Evolutionary conservation across 2,113 vertebrate species (phyloP).

Genomic region (Peromyscus leucopus): DNA sequence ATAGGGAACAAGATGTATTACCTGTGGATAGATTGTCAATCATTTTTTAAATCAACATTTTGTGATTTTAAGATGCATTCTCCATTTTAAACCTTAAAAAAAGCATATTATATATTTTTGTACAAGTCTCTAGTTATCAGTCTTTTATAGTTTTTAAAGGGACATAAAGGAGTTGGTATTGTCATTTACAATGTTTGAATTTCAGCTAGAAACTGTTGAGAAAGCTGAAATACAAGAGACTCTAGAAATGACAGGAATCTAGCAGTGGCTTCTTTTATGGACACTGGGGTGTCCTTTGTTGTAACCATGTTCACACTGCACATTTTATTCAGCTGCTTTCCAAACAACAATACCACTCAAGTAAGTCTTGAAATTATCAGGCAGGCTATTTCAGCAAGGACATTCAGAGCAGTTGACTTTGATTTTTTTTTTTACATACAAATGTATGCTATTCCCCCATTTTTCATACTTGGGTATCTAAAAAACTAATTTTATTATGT

Average conservation of each 20-base stretch:
- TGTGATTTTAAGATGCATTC: conserved; percentile 29
- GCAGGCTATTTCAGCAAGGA: conserved; percentile 8
- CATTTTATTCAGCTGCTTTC: not conserved
- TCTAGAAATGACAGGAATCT: not conserved
- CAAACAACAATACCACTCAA: not conserved
- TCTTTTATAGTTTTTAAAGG: not conserved
- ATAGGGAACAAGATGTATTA: not conserved
- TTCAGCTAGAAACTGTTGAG: not conserved
- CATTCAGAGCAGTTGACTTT: not conserved
- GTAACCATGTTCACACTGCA: conserved; percentile 4
- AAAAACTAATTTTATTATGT: conserved; percentile 42
- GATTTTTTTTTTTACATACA: not conserved
- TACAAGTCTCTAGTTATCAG: not conserved
- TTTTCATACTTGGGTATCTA: conserved; percentile 11
- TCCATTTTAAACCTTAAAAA: conserved; percentile 28
- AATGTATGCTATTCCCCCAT: not conserved
- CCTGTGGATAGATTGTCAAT: not conserved
- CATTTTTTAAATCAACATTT: not conserved
- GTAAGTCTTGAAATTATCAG: not conserved
- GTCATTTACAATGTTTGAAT: conserved; percentile 32
- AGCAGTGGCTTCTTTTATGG: not conserved
- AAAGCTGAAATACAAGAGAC: not conserved
- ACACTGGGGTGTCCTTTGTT: not conserved
- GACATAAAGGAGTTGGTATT: not conserved
- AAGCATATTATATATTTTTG: conserved; percentile 11